Conservation (phyloP, 1,140 invertebrate genomes). For the Hyphantria cunea region DNA sequence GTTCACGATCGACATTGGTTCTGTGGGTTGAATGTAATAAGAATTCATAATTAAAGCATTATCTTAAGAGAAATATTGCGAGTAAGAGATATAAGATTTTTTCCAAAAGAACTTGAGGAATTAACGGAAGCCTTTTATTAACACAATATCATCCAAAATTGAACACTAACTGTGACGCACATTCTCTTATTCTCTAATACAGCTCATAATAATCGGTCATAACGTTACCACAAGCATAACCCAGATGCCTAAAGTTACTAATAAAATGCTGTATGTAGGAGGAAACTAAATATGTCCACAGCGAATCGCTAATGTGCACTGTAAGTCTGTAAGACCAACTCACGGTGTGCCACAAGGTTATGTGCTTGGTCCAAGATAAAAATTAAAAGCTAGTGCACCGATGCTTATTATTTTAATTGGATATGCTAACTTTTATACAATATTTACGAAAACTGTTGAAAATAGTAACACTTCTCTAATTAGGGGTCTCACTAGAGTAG, state of each 20-base stretch:
- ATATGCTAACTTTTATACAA: too few relatives aligned
- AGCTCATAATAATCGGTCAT: neutral
- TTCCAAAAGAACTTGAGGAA: neutral
- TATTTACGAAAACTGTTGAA: too few relatives aligned
- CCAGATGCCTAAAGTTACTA: constrained; percentile 5
- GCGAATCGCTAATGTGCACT: constrained; percentile 45
- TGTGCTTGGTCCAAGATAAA: neutral
- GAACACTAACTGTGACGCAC: too few relatives aligned
- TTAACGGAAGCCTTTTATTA: neutral
- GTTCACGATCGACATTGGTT: too few relatives aligned
- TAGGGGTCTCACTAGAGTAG: too few relatives aligned
- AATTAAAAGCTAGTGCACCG: neutral
- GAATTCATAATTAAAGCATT: too few relatives aligned
- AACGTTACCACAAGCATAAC: constrained; percentile 2
- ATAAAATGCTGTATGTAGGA: constrained; percentile 24
- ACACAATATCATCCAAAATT: neutral
- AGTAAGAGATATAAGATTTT: neutral
- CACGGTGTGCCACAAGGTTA: neutral
- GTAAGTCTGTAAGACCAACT: constrained; percentile 14
- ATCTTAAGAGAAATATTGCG: too few relatives aligned
- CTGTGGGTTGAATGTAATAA: too few relatives aligned
- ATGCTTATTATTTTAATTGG: too few relatives aligned
- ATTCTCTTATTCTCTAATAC: constrained; percentile 2
- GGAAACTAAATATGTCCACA: constrained; percentile 33
- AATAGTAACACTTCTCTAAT: too few relatives aligned